Base-by-base conservation (phyloP, 2,797 vertebrate genomes). In the Calcarius lapponicus region DNA sequence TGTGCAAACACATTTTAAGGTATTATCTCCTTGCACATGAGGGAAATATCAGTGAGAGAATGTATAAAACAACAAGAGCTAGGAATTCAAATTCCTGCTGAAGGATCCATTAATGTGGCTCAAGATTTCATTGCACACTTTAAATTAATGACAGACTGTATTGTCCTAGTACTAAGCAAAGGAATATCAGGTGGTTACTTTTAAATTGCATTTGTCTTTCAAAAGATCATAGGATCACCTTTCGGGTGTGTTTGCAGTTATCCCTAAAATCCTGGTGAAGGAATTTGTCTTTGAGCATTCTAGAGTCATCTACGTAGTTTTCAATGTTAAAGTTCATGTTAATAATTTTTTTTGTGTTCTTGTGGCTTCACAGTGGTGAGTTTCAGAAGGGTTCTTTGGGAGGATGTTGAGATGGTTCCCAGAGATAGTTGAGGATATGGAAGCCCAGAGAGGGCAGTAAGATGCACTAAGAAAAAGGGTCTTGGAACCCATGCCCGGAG, bases 401-500 rank as follows among this genome's bases (percentile, higher is more conserved):
- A 64, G 19, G 62, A 7, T 12, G 15, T 10, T 47, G 48, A 24
- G 29, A 10, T 54, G 19, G 15, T 40, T 47, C 24, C 22, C n/a
- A 47, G 57, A 38, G 11, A 28, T 15, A 3, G 8, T 38, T 18
- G 18, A 22, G 28, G 40, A n/a, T 7, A 4, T 12, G 28, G 22
- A 12, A 20, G 7, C n/a, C 47, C 28, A 32, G 48, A 62, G 18
- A 1, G 3, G 40, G 2, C 25, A 34, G 5, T 17, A 17, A 32
- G 67, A 53, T 24, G 17, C 15, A 14, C 16, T 11, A 10, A 47
- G 40, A 20, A 34, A 34, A 34, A 34, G 17, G 12, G 32, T 47
- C 43, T 47, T 0, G 0, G 64, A 53, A 14, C 36, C 29, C 16
- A 11, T 4, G 2, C 32, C 32, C 2, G 6, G 66, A 71, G 26